These are phyloP conservation scores for Peromyscus aztecus DNA, from an alignment of 2,797 vertebrate genomes.

Conservation along the genomic window DNA sequence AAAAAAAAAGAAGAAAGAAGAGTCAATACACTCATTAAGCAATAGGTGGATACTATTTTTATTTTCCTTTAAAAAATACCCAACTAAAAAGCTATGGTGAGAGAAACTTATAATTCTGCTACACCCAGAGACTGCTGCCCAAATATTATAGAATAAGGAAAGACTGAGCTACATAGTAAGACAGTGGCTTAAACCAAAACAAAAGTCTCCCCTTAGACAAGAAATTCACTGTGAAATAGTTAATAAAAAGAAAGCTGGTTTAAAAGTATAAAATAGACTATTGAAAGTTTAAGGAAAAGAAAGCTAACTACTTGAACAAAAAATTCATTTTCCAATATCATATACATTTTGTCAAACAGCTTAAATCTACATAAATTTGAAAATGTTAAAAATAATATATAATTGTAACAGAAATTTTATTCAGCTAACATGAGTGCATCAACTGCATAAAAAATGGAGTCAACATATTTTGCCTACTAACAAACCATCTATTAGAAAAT, in stretches of 20 bases:
- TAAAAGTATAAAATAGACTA: neutral
- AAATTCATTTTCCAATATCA: neutral
- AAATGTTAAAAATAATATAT: neutral
- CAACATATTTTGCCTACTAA: neutral
- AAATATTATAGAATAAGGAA: neutral
- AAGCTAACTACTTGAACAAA: neutral
- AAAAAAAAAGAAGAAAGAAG: neutral
- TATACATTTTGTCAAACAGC: neutral
- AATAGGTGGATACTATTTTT: neutral
- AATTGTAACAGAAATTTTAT: neutral
- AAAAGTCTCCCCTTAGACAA: no score
- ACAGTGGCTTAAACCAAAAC: neutral
- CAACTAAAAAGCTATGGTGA: neutral
- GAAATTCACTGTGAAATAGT: neutral
- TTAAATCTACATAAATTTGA: neutral
- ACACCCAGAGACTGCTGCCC: no score
- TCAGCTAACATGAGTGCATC: neutral
- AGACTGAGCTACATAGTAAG: neutral
- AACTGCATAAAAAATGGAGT: neutral
- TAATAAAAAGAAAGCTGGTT: neutral
- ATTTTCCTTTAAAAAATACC: neutral
- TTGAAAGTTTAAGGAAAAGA: neutral
- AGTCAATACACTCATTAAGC: neutral
- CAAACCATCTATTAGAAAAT: neutral
- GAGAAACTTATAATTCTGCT: neutral